Conservation (phyloP, 1,140 invertebrate genomes). For the Chironomus striatipennis region DNA sequence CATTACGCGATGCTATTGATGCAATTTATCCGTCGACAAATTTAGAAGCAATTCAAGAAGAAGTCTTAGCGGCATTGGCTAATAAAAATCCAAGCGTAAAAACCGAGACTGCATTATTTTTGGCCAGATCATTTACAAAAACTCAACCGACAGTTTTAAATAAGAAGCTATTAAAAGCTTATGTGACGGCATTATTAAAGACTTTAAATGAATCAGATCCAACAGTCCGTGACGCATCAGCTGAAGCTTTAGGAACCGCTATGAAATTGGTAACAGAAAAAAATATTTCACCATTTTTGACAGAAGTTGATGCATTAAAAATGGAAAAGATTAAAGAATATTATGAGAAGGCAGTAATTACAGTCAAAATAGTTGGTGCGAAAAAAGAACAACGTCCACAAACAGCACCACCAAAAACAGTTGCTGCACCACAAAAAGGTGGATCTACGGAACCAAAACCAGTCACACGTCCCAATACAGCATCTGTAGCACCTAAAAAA, state of each 20-base stretch:
- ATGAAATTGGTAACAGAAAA: slow-evolving; percentile 93
- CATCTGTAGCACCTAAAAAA: slow-evolving; percentile 39
- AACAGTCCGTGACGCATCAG: slow-evolving; percentile 70
- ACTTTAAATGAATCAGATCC: slow-evolving; percentile 74
- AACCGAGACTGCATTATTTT: slow-evolving; percentile 82
- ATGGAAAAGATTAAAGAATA: slow-evolving; percentile 94
- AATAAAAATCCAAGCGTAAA: slow-evolving; percentile 96
- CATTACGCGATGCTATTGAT: slow-evolving; percentile 86
- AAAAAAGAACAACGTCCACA: slow-evolving; percentile 55
- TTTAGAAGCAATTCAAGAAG: slow-evolving; percentile 82
- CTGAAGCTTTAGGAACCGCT: slow-evolving; percentile 86
- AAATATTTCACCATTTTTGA: slow-evolving; percentile 72
- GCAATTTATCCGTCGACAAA: slow-evolving; percentile 75
- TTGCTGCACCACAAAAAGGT: slow-evolving; percentile 40
- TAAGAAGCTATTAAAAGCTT: slow-evolving; percentile 87
- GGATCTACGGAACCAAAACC: slow-evolving; percentile 47
- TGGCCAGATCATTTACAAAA: slow-evolving; percentile 71
- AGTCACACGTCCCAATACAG: slow-evolving; percentile 45
- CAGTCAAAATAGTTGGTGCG: slow-evolving; percentile 54
- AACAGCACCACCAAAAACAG: slow-evolving; percentile 43
- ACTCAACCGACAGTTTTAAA: slow-evolving; percentile 73
- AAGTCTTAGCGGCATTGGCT: slow-evolving; percentile 69
- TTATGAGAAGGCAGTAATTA: slow-evolving; percentile 83
- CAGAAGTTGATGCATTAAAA: slow-evolving; percentile 84
- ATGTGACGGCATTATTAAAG: slow-evolving; percentile 72